Evolutionary conservation across 2,888 invertebrate species (phyloP), one percentile per base, ranked within the genome.

Genomic region (Timema podura): DNA sequence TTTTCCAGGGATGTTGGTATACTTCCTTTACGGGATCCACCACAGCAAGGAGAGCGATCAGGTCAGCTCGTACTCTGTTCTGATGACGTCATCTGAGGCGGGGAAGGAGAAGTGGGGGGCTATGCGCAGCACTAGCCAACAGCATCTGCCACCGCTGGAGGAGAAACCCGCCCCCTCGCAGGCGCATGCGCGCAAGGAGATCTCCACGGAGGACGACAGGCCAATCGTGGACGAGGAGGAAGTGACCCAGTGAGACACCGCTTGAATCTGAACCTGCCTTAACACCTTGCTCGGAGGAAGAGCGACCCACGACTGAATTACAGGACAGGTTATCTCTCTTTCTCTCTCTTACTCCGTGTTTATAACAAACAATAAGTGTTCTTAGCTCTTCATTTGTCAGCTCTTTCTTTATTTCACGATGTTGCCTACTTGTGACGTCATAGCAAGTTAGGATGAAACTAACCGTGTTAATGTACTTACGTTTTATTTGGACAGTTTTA

Each of bases 21-120:
- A 94, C 80, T 93, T 93, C 81, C 82, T 92, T 1, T 93, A 94
- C 79, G 93, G 93, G 6, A 92, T 94, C 72, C 91, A 92, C 78
- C 90, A 93, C 79, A 94, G 93, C 80, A 91, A 91, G 80, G 88
- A 93, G 76, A 90, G 91, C 51, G 88, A 86, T 57, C 80, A 81
- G 59, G 84, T 85, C 13, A 86, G 85, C 45, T 75, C 77, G 9
- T 89, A 89, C 77, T 87, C 88, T 2, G 87, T 89, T 75, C 78
- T 89, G 71, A 87, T 89, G 85, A 87, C 87, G 6, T 85, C 87
- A 0, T 85, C 87, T 0, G 87, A 88, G 76, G 88, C 88, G 0
- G 84, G 83, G 0, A 87, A 87, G 76, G 72, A 68, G 0, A 70
- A 72, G 44, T 75, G 73, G 70, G 82, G 86, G 51, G 65, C 86